Conservation (phyloP, 2,888 invertebrate species). For the Drosophila parthenogenetica region DNA sequence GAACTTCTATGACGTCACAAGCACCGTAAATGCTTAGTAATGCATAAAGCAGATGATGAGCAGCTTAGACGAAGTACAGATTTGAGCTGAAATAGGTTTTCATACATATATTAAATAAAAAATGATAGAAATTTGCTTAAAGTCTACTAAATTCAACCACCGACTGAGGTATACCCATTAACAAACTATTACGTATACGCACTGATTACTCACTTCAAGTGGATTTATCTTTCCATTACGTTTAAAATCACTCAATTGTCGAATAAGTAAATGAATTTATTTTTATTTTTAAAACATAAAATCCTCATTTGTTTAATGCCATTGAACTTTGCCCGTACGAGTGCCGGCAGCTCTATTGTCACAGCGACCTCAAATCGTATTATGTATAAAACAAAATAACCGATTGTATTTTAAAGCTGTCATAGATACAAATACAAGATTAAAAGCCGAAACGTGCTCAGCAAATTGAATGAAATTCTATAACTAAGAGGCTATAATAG, state of each 20-base stretch:
- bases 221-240: no score
- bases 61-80: slow-evolving; percentile 3
- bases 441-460: slow-evolving; percentile 21
- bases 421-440: slow-evolving; percentile 12
- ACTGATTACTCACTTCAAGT: no score
- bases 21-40: background rate
- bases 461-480: slow-evolving; percentile 2
- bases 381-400: slow-evolving; percentile 1
- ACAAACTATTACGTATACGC: no score
- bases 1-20: background rate
- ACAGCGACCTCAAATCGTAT: slow-evolving; percentile 31
- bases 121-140: no score
- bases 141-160: no score
- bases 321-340: no score
- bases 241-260: no score
- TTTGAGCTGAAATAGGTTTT: background rate
- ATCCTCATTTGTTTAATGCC: no score
- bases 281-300: no score
- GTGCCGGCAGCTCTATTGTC: no score
- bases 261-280: no score
- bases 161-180: no score
- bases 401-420: background rate
- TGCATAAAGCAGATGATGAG: slow-evolving; percentile 3
- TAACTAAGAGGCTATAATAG: background rate
- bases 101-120: background rate